phyloP scores from a whole-genome alignment of 35 echinoderm and acorn worm species.

The Stichopus chloronotus region DNA sequence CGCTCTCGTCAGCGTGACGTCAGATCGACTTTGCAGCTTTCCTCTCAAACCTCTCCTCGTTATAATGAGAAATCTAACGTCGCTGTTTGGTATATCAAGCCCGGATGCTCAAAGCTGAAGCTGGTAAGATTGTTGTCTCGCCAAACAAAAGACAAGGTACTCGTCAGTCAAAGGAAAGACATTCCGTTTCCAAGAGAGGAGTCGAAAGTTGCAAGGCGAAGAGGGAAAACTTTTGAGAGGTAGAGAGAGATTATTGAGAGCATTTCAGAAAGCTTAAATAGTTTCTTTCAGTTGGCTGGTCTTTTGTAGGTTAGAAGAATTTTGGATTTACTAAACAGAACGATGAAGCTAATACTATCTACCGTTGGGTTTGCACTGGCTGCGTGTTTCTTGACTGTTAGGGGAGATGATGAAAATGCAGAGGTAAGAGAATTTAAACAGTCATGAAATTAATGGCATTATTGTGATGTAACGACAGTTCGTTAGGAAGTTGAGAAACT shows the following conservation, averaged over 20 bases:
- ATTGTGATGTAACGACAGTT: too few species aligned
- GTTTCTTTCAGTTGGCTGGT: too few species aligned
- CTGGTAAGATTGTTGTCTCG: not conserved
- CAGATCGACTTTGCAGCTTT: not conserved
- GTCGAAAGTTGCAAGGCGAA: not conserved
- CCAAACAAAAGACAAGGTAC: not conserved
- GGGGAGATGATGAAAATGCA: slow-evolving; percentile 23
- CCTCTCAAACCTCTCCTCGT: not conserved
- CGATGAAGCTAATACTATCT: slow-evolving; percentile 19
- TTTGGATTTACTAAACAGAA: slow-evolving; percentile 37
- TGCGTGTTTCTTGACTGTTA: slow-evolving; percentile 12
- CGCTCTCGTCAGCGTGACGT: not conserved
- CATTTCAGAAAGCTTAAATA: too few species aligned
- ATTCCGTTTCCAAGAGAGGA: not conserved
- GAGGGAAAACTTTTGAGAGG: too few species aligned
- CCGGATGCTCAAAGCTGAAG: not conserved
- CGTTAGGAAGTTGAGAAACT: too few species aligned
- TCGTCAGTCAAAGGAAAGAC: not conserved
- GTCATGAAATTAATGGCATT: too few species aligned
- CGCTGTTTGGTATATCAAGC: not conserved
- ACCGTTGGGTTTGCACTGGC: slow-evolving; percentile 23
- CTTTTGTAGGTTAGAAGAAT: not conserved
- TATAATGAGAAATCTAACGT: not conserved
- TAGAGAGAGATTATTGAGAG: too few species aligned
- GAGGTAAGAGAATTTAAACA: not conserved